Evolutionary conservation across 2,888 invertebrate genomes (phyloP), one percentile per base, ranked within the genome.

Genomic region (Craniophora ligustri): DNA sequence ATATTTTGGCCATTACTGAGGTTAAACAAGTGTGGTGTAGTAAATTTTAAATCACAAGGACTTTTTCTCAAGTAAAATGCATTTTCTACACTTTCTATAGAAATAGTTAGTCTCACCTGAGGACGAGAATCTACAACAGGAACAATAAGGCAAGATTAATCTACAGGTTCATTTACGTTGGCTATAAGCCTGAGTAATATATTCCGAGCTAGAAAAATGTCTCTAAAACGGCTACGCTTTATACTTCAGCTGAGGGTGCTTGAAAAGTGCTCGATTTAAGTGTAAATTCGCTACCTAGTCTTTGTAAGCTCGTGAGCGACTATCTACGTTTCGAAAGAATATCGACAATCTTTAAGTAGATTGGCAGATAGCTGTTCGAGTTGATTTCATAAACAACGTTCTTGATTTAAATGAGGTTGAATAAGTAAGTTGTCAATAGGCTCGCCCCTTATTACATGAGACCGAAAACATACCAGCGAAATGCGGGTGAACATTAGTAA

Each of bases 201-300:
- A 68, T 61, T 58, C 51, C 36, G 21, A 66, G 57, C 72, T 72
- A 50, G 72, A 72, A 72, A 72, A 71, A 68, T 63, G 56, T 63
- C 50, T 54, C 47, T 59, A 54, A 58, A 66, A 57, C 56, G 65
- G 48, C 42, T 19, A 51, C 60, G 26, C 54, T 72, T 72, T 72
- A 72, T 67, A 53, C 51, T 55, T 54, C 19, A 40, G 50, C 61
- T 61, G 16, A 45, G 50, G 54, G 56, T 40, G 35, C 45, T 50
- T 46, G 36, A 42, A 35, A 40, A 66, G 42, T 44, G n/a, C 48
- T 49, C 55, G 58, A 66, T 71, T 59, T 66, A 68, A 65, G 47
- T 61, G 48, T 53, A 72, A 69, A 71, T n/a, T 69, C 50, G 53
- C 32, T 59, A 54, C 32, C 48, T 40, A 64, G 56, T 50, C 39